These are phyloP conservation scores for Neogale vison DNA, from an alignment of 2,113 vertebrate genomes.

Conservation along the genomic window DNA sequence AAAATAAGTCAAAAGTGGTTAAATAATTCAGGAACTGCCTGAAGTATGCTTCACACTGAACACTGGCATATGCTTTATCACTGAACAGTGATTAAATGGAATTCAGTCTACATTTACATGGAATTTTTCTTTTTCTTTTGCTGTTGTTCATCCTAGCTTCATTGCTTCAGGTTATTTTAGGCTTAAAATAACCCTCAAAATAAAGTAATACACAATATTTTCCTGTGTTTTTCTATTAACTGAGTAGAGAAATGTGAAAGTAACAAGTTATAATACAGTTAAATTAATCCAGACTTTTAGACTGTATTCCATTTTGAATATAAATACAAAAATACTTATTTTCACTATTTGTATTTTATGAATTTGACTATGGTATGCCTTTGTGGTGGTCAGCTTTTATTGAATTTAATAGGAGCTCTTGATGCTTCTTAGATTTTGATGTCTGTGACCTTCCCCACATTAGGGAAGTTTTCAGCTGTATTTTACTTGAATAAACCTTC, in stretches of 20 bases:
- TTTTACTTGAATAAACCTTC: not conserved
- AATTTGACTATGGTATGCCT: not conserved
- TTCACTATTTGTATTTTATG: not conserved
- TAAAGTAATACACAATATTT: slow-evolving; percentile 19
- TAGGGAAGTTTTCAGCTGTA: not conserved
- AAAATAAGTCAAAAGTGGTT: slow-evolving; percentile 41
- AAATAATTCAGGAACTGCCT: slow-evolving; percentile 23
- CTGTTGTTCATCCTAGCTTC: not conserved
- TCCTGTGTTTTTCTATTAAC: slow-evolving; percentile 1
- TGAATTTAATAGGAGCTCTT: not conserved
- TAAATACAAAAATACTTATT: not conserved
- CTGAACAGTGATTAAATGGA: not conserved
- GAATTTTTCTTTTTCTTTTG: not conserved
- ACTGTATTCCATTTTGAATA: not conserved
- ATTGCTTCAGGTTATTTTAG: slow-evolving; percentile 5
- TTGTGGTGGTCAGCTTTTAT: not conserved
- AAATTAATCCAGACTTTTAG: slow-evolving; percentile 41
- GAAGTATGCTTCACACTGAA: not conserved
- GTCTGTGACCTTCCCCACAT: not conserved
- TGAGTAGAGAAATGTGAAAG: slow-evolving; percentile 44
- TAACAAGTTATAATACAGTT: not conserved
- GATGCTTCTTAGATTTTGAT: not conserved
- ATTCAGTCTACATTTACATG: not conserved
- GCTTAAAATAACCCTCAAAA: slow-evolving; percentile 52
- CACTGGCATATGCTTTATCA: not conserved